Conservation (phyloP, 1,140 invertebrate species). For the Heliconius himera region DNA sequence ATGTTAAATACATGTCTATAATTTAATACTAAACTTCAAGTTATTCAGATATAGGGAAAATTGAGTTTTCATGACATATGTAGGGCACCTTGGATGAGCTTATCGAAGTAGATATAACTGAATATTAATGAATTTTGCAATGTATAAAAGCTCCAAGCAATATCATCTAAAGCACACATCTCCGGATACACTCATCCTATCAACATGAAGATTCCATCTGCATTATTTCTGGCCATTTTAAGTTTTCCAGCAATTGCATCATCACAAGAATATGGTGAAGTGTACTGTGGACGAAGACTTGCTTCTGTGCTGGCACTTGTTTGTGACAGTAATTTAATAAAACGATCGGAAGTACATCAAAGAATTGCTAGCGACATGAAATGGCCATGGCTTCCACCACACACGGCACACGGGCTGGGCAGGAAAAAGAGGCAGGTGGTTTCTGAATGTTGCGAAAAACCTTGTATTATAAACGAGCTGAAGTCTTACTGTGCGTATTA, state of each 20-base stretch:
- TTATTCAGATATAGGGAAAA: neutral
- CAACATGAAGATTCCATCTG: slow-evolving; percentile 7
- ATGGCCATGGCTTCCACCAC: slow-evolving; percentile 40
- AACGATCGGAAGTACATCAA: slow-evolving; percentile 20
- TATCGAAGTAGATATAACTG: neutral
- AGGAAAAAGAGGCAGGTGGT: slow-evolving; percentile 47
- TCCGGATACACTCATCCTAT: neutral
- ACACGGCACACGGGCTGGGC: slow-evolving; percentile 37
- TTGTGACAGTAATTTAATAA: slow-evolving; percentile 34
- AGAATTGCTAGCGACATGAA: slow-evolving; percentile 1
- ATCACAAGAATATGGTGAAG: slow-evolving; percentile 10
- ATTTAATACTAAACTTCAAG: no score
- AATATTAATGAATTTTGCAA: slow-evolving; percentile 21
- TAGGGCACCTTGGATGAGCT: slow-evolving; percentile 1
- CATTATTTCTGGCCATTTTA: neutral
- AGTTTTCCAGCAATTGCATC: neutral
- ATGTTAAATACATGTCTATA: no score
- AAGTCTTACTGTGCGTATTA: slow-evolving; percentile 38
- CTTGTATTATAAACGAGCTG: slow-evolving; percentile 41
- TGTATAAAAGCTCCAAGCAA: slow-evolving; percentile 15
- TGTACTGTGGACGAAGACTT: slow-evolving; percentile 36
- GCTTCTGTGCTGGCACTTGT: slow-evolving; percentile 26
- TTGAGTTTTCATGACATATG: neutral
- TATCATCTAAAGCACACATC: neutral
- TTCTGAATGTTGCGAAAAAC: slow-evolving; percentile 47